Conservation (phyloP, 2,113 vertebrate species). For the Felis catus region F.catus_Fca126_mat1.0 CM031420.1:65160501-65161000, state of each 20-base stretch:
- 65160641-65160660: not conserved
- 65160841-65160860: too few species aligned
- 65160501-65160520: not conserved
- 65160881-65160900: too few species aligned
- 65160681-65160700: not conserved
- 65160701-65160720: not conserved
- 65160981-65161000: not conserved
- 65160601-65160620: not conserved
- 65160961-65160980: too few species aligned
- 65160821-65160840: too few species aligned
- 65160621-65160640: not conserved
- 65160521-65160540: not conserved
- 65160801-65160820: too few species aligned
- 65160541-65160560: not conserved
- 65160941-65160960: too few species aligned
- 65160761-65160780: not conserved
- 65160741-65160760: not conserved
- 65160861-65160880: too few species aligned
- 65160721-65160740: not conserved
- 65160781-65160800: too few species aligned
- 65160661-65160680: slow-evolving; percentile 9
- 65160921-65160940: too few species aligned
- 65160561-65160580: not conserved
- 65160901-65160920: too few species aligned
- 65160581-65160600: not conserved